Conservation (phyloP, 1,140 invertebrate genomes). For the Scaptomyza pallida region DNA sequence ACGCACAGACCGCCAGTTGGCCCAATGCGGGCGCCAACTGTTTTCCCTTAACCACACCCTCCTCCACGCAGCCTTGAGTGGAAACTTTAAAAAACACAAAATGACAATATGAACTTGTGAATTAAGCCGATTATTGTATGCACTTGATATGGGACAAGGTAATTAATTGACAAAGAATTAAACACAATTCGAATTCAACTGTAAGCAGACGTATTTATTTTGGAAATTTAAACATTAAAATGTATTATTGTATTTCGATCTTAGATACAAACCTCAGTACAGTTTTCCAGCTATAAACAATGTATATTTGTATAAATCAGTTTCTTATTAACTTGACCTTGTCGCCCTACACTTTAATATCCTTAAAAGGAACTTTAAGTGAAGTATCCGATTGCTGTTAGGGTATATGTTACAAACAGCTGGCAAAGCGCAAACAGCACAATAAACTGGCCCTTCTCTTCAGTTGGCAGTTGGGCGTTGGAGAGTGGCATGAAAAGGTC, state of each 20-base stretch:
- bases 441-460: conserved; percentile 56
- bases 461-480: conserved; percentile 26
- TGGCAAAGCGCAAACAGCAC: conserved; percentile 55
- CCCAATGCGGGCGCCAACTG: conserved; percentile 38
- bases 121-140: neutral
- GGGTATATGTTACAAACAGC: conserved; percentile 23
- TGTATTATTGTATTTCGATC: too few species aligned
- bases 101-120: neutral
- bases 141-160: conserved; percentile 4
- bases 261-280: too few species aligned
- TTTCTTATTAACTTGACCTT: too few species aligned
- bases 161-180: too few species aligned
- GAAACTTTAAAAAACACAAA: conserved; percentile 28
- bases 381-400: conserved; percentile 14
- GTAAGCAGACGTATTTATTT: too few species aligned
- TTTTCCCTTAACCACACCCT: neutral
- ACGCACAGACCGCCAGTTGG: conserved; percentile 59
- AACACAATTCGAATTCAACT: too few species aligned
- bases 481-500: conserved; percentile 60
- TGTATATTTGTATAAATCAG: too few species aligned
- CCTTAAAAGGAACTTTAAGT: too few species aligned
- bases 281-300: too few species aligned
- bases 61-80: conserved; percentile 6
- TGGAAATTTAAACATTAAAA: too few species aligned
- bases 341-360: too few species aligned